Conservation (phyloP, 1,140 invertebrate genomes). For the Hestina assimilis region DNA sequence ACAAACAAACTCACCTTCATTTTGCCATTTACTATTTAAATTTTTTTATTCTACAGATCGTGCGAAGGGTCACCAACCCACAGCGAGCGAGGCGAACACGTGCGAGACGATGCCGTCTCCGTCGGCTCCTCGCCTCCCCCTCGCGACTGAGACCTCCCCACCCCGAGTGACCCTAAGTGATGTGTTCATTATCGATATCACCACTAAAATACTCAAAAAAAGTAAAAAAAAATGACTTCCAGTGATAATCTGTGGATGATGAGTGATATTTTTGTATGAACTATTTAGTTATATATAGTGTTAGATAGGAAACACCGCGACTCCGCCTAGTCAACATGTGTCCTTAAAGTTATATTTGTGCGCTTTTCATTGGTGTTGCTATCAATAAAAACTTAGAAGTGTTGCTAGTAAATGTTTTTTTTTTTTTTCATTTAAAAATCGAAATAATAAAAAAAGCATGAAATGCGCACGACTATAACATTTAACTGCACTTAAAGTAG, state of each 20-base stretch:
- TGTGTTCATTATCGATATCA: constrained; percentile 46
- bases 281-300: constrained; percentile 37
- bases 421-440: too few relatives aligned
- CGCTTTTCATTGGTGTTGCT: background rate
- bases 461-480: constrained; percentile 1
- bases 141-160: constrained; percentile 26
- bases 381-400: background rate
- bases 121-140: constrained; percentile 19
- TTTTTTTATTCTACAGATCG: constrained; percentile 29
- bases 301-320: constrained; percentile 44
- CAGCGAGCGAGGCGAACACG: constrained; percentile 33
- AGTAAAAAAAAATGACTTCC: constrained; percentile 55
- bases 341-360: constrained; percentile 26
- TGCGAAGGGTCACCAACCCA: constrained; percentile 36
- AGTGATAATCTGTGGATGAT: constrained; percentile 57
- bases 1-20: too few relatives aligned
- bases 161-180: constrained; percentile 10
- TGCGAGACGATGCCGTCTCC: constrained; percentile 27
- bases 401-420: background rate
- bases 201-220: constrained; percentile 58
- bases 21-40: background rate
- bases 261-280: constrained; percentile 69
- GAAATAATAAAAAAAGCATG: too few relatives aligned
- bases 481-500: background rate
- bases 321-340: constrained; percentile 69